Conservation (phyloP, 53 echinoderm and acorn worm species). For the Crossaster papposus region DNA sequence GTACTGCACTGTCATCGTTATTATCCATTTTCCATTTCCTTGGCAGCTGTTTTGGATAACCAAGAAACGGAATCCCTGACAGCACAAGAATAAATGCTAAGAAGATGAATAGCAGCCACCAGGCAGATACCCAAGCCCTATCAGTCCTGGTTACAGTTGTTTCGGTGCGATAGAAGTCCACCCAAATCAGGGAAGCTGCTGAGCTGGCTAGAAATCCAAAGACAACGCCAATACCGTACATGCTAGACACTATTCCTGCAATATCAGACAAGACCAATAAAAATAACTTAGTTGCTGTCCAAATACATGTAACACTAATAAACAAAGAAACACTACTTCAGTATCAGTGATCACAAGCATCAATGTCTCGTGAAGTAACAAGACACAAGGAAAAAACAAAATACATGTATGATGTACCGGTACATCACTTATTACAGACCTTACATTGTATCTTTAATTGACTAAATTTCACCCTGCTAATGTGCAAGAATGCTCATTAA, state of each 20-base stretch:
- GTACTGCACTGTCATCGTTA: not conserved
- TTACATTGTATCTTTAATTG: too few relatives aligned
- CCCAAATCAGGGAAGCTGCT: slow-evolving; percentile 60
- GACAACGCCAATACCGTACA: slow-evolving; percentile 68
- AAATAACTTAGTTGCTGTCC: not conserved
- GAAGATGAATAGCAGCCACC: slow-evolving; percentile 57
- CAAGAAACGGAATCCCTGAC: slow-evolving; percentile 61
- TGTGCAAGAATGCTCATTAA: too few relatives aligned
- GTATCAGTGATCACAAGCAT: not conserved
- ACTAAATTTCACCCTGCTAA: too few relatives aligned
- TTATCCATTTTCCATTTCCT: slow-evolving; percentile 4
- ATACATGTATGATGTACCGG: not conserved
- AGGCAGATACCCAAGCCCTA: slow-evolving; percentile 37
- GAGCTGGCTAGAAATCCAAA: slow-evolving; percentile 65
- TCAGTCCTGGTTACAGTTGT: slow-evolving; percentile 19
- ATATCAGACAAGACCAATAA: not conserved
- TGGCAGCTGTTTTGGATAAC: slow-evolving; percentile 62
- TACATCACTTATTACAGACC: too few relatives aligned
- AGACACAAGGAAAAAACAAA: not conserved
- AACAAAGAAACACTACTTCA: not conserved
- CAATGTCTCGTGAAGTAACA: not conserved
- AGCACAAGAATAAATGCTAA: slow-evolving; percentile 31
- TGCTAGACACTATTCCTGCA: slow-evolving; percentile 72
- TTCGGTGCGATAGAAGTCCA: slow-evolving; percentile 72
- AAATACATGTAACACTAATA: not conserved